Conservation (phyloP, 2,113 vertebrate genomes). For the Sakesphorus luctuosus region DNA sequence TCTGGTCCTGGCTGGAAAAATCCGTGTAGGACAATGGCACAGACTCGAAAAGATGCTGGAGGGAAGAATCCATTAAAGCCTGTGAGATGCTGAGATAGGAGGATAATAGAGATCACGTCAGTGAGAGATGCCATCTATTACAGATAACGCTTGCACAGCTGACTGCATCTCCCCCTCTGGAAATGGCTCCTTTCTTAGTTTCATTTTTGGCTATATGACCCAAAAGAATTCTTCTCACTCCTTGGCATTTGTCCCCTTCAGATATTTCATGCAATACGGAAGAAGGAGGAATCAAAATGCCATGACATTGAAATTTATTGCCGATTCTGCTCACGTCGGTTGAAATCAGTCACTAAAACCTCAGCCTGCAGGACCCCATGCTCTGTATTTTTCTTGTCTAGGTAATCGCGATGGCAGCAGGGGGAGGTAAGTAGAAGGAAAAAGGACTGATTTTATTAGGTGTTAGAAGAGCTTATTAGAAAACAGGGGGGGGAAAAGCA, state of each 20-base stretch:
- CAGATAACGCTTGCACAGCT: slow-evolving; percentile 40
- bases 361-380: slow-evolving; percentile 38
- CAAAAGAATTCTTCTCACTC: slow-evolving; percentile 40
- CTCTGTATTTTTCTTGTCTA: slow-evolving; percentile 63
- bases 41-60: not conserved
- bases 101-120: slow-evolving; percentile 31
- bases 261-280: not conserved
- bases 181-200: slow-evolving; percentile 63
- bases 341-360: slow-evolving; percentile 62
- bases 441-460: slow-evolving; percentile 54
- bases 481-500: not conserved
- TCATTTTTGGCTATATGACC: slow-evolving; percentile 31
- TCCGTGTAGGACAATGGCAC: not conserved
- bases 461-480: slow-evolving; percentile 56
- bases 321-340: slow-evolving; percentile 53
- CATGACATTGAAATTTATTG: slow-evolving; percentile 60
- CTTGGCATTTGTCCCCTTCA: slow-evolving; percentile 26
- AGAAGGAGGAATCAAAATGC: slow-evolving; percentile 39
- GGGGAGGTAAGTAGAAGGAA: slow-evolving; percentile 69
- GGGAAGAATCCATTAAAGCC: slow-evolving; percentile 45
- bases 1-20: not conserved
- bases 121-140: slow-evolving; percentile 59
- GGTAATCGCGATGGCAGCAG: slow-evolving; percentile 50
- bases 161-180: slow-evolving; percentile 50
- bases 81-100: slow-evolving; percentile 28